Evolutionary conservation across 2,113 vertebrate species (phyloP).

Genomic region (Campylomormyrus tamandua): DNA sequence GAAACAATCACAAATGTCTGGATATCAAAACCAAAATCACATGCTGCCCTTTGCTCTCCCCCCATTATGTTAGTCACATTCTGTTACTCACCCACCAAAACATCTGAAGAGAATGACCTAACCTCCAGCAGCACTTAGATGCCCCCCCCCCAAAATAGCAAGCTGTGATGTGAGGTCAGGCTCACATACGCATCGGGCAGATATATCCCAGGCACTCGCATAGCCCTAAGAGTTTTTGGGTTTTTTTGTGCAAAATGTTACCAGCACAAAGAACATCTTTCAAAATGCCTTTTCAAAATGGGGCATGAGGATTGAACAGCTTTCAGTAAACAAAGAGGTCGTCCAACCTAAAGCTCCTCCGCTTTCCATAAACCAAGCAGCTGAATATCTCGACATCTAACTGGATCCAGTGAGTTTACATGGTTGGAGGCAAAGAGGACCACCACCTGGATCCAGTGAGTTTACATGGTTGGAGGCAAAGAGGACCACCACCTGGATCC

Average conservation of each 20-base stretch:
- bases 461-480: not conserved
- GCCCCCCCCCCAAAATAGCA: conserved; percentile 34
- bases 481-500: not conserved
- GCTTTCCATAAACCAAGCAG: not conserved
- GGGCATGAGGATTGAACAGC: not conserved
- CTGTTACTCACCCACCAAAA: conserved; percentile 44
- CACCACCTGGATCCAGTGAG: not conserved
- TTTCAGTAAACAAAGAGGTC: not conserved
- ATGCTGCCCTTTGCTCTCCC: not conserved
- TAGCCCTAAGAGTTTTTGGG: not conserved
- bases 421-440: not conserved
- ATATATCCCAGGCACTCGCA: not conserved
- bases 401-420: not conserved
- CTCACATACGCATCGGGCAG: conserved; percentile 17
- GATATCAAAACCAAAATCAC: not conserved
- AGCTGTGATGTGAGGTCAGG: conserved; percentile 38
- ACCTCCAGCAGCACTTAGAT: conserved; percentile 32
- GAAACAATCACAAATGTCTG: not conserved
- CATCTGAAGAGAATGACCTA: conserved; percentile 44
- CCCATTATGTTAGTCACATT: conserved; percentile 34
- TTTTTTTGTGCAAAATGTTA: not conserved
- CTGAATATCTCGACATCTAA: not conserved
- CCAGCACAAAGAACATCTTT: not conserved
- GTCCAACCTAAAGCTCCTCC: not conserved
- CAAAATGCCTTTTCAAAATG: not conserved